phyloP scores from a whole-genome alignment of 1,140 invertebrate genomes.

The Brevipalpus yothersi region DNA sequence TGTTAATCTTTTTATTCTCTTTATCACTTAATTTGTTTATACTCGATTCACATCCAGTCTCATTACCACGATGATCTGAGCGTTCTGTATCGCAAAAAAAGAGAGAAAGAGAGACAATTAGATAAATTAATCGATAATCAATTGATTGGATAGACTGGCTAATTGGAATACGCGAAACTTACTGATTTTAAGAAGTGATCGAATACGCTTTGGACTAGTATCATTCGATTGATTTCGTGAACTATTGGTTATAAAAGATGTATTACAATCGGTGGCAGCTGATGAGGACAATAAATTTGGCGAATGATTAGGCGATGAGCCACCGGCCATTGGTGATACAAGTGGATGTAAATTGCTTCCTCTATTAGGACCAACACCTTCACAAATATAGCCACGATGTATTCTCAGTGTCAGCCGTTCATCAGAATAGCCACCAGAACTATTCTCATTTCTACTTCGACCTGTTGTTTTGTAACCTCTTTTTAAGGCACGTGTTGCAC shows the following conservation, averaged over 20 bases:
- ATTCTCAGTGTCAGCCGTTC: constrained; percentile 69
- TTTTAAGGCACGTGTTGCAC: constrained; percentile 56
- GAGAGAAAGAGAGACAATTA: no score
- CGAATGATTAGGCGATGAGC: not conserved
- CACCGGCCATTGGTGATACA: not conserved
- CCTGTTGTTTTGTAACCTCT: constrained; percentile 71
- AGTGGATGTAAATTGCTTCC: not conserved
- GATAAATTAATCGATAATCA: no score
- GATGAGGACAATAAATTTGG: not conserved
- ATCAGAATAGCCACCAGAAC: constrained; percentile 37
- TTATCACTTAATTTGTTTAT: no score
- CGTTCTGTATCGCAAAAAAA: no score
- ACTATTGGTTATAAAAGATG: not conserved
- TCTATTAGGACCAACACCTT: not conserved
- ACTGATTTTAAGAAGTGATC: no score
- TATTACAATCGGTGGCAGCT: not conserved
- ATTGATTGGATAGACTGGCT: no score
- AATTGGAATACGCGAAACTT: no score
- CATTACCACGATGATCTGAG: no score
- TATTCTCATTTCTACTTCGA: constrained; percentile 18
- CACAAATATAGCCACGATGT: constrained; percentile 36
- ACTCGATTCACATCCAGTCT: no score
- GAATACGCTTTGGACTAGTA: no score
- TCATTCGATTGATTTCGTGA: not conserved
- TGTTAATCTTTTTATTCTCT: no score